These are phyloP conservation scores for Ctenochaetus hawaiiensis DNA, from an alignment of 2,797 vertebrate genomes.

Conservation along the genomic window DNA sequence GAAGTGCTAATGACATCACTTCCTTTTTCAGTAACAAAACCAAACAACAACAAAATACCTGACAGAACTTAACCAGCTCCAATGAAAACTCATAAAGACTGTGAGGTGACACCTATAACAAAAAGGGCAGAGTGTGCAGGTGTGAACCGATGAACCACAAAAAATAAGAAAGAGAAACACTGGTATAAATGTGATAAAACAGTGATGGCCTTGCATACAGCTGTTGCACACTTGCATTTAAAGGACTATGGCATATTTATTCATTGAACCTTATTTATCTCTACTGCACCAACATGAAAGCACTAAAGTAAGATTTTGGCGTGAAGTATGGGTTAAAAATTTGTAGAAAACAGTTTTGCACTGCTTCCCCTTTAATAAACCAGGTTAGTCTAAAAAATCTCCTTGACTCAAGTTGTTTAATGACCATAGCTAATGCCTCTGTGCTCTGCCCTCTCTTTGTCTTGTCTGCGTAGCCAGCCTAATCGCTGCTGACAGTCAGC, in stretches of 20 bases:
- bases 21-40: conserved; percentile 24
- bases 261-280: not conserved
- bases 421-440: conserved; percentile 91
- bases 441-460: conserved; percentile 90
- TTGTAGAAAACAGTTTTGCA: conserved; percentile 6
- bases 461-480: conserved; percentile 90
- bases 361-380: conserved; percentile 65
- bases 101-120: too few species aligned
- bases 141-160: too few species aligned
- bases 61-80: not conserved
- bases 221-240: too few species aligned
- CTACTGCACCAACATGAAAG: conserved; percentile 8
- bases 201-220: too few species aligned
- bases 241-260: too few species aligned
- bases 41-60: too few species aligned
- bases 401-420: conserved; percentile 89
- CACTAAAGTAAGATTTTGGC: conserved; percentile 6
- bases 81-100: not conserved
- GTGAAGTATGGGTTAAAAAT: conserved; percentile 20
- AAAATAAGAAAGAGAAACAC: too few species aligned
- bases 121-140: too few species aligned
- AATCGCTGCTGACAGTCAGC: conserved; percentile 95
- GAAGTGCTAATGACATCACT: not conserved
- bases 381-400: conserved; percentile 88
- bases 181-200: too few species aligned